phyloP scores from a whole-genome alignment of 2,797 vertebrate species.

The Poecilia velifera region DNA sequence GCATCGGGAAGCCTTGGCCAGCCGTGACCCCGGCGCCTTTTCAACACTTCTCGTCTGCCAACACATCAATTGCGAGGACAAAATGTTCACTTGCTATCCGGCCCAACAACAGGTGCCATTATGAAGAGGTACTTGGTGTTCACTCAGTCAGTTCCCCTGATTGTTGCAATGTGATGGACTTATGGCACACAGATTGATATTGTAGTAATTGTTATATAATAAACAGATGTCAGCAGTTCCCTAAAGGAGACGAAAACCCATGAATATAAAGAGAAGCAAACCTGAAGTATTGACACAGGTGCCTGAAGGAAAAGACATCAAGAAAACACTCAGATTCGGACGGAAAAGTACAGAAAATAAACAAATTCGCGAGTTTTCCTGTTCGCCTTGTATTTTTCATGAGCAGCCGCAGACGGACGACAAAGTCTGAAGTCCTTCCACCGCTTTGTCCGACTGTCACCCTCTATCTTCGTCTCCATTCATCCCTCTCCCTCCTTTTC shows the following conservation, averaged over 20 bases:
- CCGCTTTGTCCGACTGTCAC: slow-evolving; percentile 62
- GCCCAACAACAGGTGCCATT: background rate
- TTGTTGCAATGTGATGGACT: slow-evolving; percentile 31
- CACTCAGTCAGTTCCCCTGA: background rate
- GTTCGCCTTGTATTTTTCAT: slow-evolving; percentile 28
- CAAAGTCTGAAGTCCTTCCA: slow-evolving; percentile 34
- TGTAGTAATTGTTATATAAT: slow-evolving; percentile 29
- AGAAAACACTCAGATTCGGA: slow-evolving; percentile 7
- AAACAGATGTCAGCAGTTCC: slow-evolving; percentile 21
- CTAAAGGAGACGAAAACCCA: background rate
- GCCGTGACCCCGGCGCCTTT: background rate
- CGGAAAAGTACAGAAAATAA: slow-evolving; percentile 26
- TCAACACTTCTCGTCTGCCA: background rate
- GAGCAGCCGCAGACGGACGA: slow-evolving; percentile 35
- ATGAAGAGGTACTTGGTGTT: slow-evolving; percentile 12
- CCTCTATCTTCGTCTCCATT: slow-evolving; percentile 60
- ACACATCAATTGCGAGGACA: background rate
- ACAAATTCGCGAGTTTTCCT: slow-evolving; percentile 17
- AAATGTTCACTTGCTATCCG: slow-evolving; percentile 1
- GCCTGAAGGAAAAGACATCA: background rate
- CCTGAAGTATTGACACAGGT: slow-evolving; percentile 8
- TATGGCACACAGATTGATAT: slow-evolving; percentile 41
- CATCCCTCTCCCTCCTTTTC: slow-evolving; percentile 56
- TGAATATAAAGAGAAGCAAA: slow-evolving; percentile 16
- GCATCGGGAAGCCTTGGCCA: background rate